Percentiles rank a stretch among this genome's conserved stretches.
Conservation (phyloP, 1,140 invertebrate species). For the Pararge aegeria region DNA sequence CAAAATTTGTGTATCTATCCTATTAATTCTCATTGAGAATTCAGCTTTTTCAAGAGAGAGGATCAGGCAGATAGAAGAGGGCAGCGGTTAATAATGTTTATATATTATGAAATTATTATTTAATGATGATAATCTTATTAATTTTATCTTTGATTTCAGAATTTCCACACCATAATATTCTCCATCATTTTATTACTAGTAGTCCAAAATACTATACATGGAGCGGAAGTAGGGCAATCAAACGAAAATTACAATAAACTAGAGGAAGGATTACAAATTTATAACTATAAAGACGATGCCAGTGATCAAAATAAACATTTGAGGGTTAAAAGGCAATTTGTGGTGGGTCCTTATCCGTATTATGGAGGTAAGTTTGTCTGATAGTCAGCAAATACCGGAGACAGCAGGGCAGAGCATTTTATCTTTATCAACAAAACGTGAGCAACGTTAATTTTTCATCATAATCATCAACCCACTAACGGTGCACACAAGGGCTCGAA, state of each 20-base stretch:
- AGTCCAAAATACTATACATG: background rate
- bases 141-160: constrained; percentile 6
- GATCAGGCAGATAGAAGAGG: too few relatives aligned
- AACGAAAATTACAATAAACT: constrained; percentile 18
- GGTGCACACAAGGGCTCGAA: too few relatives aligned
- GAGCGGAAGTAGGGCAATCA: background rate
- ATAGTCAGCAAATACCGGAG: too few relatives aligned
- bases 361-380: constrained; percentile 29
- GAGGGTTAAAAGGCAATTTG: constrained; percentile 47
- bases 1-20: too few relatives aligned
- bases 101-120: too few relatives aligned
- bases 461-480: too few relatives aligned
- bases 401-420: too few relatives aligned
- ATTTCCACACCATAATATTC: background rate
- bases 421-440: too few relatives aligned
- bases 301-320: constrained; percentile 20
- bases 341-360: constrained; percentile 24
- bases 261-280: constrained; percentile 15
- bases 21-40: too few relatives aligned
- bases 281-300: background rate
- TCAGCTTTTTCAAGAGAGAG: too few relatives aligned
- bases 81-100: too few relatives aligned
- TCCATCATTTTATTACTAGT: constrained; percentile 5
- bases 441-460: too few relatives aligned
- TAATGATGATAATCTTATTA: background rate